phyloP scores from a whole-genome alignment of 2,113 vertebrate species.

The Amphiprion ocellaris region DNA sequence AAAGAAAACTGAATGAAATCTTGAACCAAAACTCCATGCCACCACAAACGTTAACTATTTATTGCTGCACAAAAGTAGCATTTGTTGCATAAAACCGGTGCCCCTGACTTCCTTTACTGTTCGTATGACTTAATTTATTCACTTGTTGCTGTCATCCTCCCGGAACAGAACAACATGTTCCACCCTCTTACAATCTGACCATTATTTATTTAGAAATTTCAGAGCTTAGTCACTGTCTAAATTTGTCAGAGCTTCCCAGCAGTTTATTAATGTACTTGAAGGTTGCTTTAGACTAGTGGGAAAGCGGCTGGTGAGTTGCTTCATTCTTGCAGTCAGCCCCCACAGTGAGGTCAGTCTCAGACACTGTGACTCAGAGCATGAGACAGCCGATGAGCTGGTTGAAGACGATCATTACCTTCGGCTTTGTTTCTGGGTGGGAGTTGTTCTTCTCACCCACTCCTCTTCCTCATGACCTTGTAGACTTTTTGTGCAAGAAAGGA shows the following conservation, averaged over 20 bases:
- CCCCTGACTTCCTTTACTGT: neutral
- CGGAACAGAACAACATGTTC: slow-evolving; percentile 7
- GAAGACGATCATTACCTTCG: slow-evolving; percentile 47
- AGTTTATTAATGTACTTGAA: slow-evolving; percentile 22
- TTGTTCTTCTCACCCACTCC: slow-evolving; percentile 11
- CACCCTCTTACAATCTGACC: slow-evolving; percentile 7
- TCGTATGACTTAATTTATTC: neutral
- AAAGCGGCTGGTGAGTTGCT: slow-evolving; percentile 26
- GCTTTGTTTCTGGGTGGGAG: slow-evolving; percentile 48
- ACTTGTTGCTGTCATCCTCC: neutral
- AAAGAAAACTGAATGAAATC: neutral
- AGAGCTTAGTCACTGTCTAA: slow-evolving; percentile 56
- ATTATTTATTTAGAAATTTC: slow-evolving; percentile 23
- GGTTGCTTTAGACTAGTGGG: slow-evolving; percentile 54
- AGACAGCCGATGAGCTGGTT: slow-evolving; percentile 55
- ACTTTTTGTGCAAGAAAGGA: neutral
- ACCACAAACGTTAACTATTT: neutral
- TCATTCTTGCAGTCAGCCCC: slow-evolving; percentile 21
- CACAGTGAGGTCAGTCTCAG: slow-evolving; percentile 49
- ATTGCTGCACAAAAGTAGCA: neutral
- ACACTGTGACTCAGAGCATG: slow-evolving; percentile 67
- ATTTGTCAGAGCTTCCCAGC: slow-evolving; percentile 33
- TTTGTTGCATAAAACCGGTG: neutral
- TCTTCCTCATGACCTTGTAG: slow-evolving; percentile 45
- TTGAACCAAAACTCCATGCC: neutral